Base-by-base conservation (phyloP, 2,797 vertebrate genomes). In the Pelochelys cantorii region DNA sequence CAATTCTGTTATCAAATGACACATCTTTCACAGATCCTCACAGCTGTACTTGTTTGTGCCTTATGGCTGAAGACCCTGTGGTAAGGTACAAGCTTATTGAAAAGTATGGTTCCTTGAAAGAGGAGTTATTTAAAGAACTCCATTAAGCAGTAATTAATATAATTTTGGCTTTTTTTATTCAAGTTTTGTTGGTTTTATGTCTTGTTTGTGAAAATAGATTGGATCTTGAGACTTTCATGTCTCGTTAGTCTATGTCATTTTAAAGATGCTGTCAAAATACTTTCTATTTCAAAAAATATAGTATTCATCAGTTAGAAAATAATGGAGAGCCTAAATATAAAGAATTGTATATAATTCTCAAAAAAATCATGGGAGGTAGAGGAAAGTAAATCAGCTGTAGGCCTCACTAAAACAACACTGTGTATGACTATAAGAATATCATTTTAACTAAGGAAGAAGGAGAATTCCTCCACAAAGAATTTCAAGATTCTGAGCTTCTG, bases 151-250 rank as follows among this genome's bases (percentile, higher is more conserved):
- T 1, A 6, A 85, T 29, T 59, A 7, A 0, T 56, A 74, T 68
- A 52, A 42, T 29, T 85, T 27, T 22, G 59, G 11, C 85, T 71
- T 37, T 59, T 57, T 91, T 86, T 54, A 89, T 57, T 83, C 12
- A 56, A 52, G 29, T 11, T 23, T 48, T 52, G 37, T 52, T 77
- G 74, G 17, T 48, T 77, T 77, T 27, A 52, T 48, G 17, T 53
- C 74, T 79, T 80, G n/a, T 4, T 68, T 93, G 84, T 87, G 37
- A 22, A 31, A 52, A 85, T 15, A 82, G 75, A 89, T 1, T 12
- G 37, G 56, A 52, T 10, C 56, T 82, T 52, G 1, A 89, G 53
- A 17, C 59, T 79, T 37, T 80, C 4, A 5, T 1, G 0, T 11
- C 54, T 9, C 11, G 6, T 75, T 75, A 75, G 23, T 80, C 84